Conservation (phyloP, 2,113 vertebrate species). For the Gorsachius goisagi region DNA sequence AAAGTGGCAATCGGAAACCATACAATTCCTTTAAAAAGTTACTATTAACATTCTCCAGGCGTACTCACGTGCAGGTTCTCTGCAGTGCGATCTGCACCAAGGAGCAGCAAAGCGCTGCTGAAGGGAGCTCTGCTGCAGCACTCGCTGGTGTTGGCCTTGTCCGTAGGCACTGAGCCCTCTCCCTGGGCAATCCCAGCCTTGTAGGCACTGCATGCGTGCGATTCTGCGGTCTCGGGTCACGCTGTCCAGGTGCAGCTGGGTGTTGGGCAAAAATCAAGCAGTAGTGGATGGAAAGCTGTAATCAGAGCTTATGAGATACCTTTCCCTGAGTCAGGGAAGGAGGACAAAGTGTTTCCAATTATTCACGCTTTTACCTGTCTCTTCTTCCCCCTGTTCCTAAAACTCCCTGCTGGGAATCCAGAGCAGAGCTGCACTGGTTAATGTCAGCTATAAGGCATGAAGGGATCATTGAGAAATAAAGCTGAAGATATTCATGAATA, state of each 20-base stretch:
- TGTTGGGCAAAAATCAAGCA: not conserved
- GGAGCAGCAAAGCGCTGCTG: not conserved
- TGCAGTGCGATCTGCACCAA: fast-evolving
- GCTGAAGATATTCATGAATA: not conserved
- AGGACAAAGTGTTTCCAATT: not conserved
- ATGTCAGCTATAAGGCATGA: not conserved
- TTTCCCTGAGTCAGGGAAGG: not conserved
- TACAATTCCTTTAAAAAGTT: not conserved
- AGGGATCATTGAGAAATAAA: not conserved
- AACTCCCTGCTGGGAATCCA: not conserved
- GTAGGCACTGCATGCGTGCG: fast-evolving
- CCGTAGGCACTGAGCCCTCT: fast-evolving
- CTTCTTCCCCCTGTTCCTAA: not conserved
- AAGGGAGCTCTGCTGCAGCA: not conserved
- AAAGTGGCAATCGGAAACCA: not conserved
- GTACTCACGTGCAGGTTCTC: not conserved
- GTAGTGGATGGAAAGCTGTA: not conserved
- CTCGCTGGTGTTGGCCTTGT: not conserved
- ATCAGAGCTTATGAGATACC: not conserved
- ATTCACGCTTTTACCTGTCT: not conserved
- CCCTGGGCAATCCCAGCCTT: not conserved
- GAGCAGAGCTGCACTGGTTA: not conserved
- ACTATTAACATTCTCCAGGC: not conserved
- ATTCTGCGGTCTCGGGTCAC: fast-evolving
- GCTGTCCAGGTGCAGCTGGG: no score